Conservation (phyloP, 2,888 invertebrate species). For the Lymantria dispar region DNA sequence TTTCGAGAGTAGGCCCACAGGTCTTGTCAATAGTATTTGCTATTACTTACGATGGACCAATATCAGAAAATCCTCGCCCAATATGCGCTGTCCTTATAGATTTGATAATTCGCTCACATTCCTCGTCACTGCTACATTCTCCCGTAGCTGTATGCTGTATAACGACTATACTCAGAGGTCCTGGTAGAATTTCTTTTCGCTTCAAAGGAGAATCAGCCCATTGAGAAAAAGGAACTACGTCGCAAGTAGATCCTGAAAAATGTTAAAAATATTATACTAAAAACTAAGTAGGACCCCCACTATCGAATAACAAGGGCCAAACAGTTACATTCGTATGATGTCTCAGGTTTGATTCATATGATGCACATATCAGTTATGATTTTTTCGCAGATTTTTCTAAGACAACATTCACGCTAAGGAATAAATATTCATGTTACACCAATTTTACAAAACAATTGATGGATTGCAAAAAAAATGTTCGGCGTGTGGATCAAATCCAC, state of each 20-base stretch:
- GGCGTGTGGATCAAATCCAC: no score
- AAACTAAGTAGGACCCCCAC: no score
- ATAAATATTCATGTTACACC: no score
- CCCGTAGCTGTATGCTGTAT: conserved; percentile 82
- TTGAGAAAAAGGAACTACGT: conserved; percentile 41
- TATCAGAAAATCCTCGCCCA: conserved; percentile 73
- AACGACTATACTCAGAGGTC: conserved; percentile 75
- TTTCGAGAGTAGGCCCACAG: no score
- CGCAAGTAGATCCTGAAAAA: conserved; percentile 37
- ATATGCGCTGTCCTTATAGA: conserved; percentile 80
- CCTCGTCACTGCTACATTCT: conserved; percentile 59
- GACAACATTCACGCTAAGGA: no score
- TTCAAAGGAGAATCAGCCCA: conserved; percentile 45
- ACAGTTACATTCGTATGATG: no score
- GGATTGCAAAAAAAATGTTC: no score
- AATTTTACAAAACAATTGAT: no score
- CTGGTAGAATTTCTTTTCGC: conserved; percentile 33
- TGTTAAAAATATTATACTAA: not conserved
- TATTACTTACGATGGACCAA: conserved; percentile 81
- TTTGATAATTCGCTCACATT: conserved; percentile 61
- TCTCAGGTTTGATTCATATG: no score
- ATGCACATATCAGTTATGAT: no score
- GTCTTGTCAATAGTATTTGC: not conserved
- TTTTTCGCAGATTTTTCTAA: no score
- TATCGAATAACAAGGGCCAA: no score